A percentile compares a stretch with the other conserved stretches of the same genome.
phyloP scores from a whole-genome alignment of 2,888 invertebrate genomes.

The Rotaria magnacalcarata region DNA sequence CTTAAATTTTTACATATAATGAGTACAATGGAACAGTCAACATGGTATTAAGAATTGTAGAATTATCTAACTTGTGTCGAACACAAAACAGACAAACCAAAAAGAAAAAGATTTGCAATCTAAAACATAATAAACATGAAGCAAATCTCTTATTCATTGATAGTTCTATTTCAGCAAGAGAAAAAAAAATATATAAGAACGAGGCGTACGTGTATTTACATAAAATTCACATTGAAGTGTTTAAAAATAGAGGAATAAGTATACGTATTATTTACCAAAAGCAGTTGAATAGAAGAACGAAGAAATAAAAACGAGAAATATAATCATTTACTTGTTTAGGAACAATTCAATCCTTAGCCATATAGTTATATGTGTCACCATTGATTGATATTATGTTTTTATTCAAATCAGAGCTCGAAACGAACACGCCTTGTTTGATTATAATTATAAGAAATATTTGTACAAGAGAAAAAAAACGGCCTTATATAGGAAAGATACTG shows the following conservation, averaged over 20 bases:
- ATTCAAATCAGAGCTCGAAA: neutral
- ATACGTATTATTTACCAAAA: neutral
- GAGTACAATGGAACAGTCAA: too few relatives aligned
- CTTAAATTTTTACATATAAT: neutral
- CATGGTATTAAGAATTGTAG: too few relatives aligned
- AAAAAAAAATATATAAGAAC: neutral
- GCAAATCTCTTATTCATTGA: too few relatives aligned
- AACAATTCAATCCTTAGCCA: too few relatives aligned
- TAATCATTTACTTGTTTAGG: neutral
- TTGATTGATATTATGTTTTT: neutral
- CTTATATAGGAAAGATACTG: too few relatives aligned
- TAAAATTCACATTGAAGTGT: neutral
- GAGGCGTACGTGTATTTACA: neutral
- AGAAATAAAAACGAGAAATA: neutral
- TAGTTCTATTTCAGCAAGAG: too few relatives aligned
- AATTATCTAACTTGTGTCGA: too few relatives aligned
- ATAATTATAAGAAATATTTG: neutral
- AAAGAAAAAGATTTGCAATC: too few relatives aligned
- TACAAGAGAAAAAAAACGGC: neutral
- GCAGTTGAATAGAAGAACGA: neutral
- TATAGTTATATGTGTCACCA: neutral
- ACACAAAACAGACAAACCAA: too few relatives aligned
- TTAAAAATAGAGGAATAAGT: neutral
- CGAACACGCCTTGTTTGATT: neutral
- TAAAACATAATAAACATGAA: too few relatives aligned